Conservation (phyloP, 2,888 invertebrate species). For the Fragum fragum region DNA sequence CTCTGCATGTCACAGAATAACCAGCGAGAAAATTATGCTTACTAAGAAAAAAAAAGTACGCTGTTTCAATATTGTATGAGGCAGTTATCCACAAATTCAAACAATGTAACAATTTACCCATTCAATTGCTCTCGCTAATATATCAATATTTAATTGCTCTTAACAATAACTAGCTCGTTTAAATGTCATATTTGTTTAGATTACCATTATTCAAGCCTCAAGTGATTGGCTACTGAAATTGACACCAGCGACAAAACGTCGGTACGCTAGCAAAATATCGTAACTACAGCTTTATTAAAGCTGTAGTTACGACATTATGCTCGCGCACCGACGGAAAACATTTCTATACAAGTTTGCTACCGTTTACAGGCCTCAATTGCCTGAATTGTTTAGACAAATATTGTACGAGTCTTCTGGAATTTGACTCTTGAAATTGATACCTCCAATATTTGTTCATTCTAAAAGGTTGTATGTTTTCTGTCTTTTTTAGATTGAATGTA, state of each 20-base stretch:
- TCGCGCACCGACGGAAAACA: too few species aligned
- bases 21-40: too few species aligned
- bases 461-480: too few species aligned
- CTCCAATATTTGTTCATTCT: too few species aligned
- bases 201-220: not conserved
- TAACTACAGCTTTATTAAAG: too few species aligned
- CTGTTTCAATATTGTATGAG: too few species aligned
- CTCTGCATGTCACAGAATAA: too few species aligned
- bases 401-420: not conserved
- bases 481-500: too few species aligned
- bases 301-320: too few species aligned
- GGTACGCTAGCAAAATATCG: too few species aligned
- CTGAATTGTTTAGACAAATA: not conserved
- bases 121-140: not conserved
- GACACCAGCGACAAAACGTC: not conserved
- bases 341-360: not conserved
- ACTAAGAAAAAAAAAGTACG: too few species aligned
- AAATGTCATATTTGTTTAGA: not conserved
- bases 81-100: not conserved
- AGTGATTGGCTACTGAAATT: not conserved
- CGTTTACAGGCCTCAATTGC: not conserved
- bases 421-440: too few species aligned
- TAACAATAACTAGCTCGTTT: not conserved
- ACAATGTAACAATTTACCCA: not conserved
- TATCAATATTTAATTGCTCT: conserved; percentile 6